Percentiles rank a stretch among this genome's conserved stretches.
Conservation (phyloP, 92 coral and sea anemone genomes). For the Desmophyllum pertusum region DNA sequence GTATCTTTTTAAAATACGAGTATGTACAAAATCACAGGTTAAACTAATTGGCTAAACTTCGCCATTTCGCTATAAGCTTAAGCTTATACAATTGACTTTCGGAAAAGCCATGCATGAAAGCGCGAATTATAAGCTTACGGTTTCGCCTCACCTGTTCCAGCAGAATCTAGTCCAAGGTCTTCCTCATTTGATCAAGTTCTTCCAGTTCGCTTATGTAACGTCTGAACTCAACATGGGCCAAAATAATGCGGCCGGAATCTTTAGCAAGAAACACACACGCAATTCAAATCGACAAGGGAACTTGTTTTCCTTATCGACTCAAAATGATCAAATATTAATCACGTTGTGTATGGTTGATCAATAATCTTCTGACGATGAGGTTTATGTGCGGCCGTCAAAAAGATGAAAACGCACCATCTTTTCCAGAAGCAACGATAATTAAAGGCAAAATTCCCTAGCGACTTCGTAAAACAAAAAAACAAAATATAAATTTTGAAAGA, state of each 20-base stretch:
- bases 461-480: too few relatives aligned
- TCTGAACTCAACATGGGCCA: neutral
- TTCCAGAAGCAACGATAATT: too few relatives aligned
- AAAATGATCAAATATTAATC: neutral
- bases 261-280: too few relatives aligned
- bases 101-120: neutral
- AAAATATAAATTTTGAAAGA: too few relatives aligned
- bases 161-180: too few relatives aligned
- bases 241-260: neutral
- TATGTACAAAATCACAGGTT: neutral
- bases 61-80: too few relatives aligned
- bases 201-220: neutral
- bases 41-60: neutral
- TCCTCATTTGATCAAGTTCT: conserved; percentile 6
- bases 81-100: neutral
- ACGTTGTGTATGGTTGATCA: neutral
- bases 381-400: neutral
- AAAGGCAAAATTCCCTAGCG: too few relatives aligned
- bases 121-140: too few relatives aligned
- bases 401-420: too few relatives aligned
- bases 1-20: neutral
- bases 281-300: neutral
- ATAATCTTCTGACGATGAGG: neutral
- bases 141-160: neutral
- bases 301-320: neutral